Evolutionary conservation across 2,113 vertebrate genomes (phyloP), one percentile per base, ranked within the genome.

Genomic region (Gasterosteus nipponicus): DNA sequence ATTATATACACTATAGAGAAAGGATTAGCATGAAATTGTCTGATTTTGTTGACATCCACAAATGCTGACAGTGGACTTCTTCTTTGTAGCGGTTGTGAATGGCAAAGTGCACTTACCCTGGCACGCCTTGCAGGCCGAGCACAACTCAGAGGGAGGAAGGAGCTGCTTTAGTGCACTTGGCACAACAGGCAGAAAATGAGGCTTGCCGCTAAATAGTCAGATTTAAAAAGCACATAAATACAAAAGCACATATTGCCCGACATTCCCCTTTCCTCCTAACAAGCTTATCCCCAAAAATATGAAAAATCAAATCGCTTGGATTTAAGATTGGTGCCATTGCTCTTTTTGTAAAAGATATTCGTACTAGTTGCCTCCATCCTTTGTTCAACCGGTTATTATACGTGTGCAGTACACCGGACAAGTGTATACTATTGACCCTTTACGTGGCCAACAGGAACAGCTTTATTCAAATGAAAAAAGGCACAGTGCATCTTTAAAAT

Each of bases 351-450:
- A 42, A 41, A 62, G 10, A 19, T 33, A 62, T 47, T 38, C 4
- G 2, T 18, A 26, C 12, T 47, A 1, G 22, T 7, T 47, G 18
- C 7, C 31, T 60, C 31, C 18, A 10, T 10, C 2, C 62, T 29
- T 15, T 69, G 75, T 77, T 81, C 47, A 54, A 57, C 65, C 62
- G 73, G 78, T 89, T 85, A 89, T 91, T 90, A 91, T 85, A 89
- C 87, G 71, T 89, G 89, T 88, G 88, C 82, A 90, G 46, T n/a
- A 77, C 64, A 87, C 78, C 83, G 84, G 22, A 89, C 66, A 81
- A 82, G 86, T 76, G 6, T 44, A 73, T 58, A 65, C 57, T 56
- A 42, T 80, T 83, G 71, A 84, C 72, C 61, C 44, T 69, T 81
- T 62, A 29, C 65, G 78, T 66, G 61, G 57, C 75, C 83, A 74